Evolutionary conservation across 2,113 vertebrate species (phyloP).

Genomic region (Uropsilus gracilis): DNA sequence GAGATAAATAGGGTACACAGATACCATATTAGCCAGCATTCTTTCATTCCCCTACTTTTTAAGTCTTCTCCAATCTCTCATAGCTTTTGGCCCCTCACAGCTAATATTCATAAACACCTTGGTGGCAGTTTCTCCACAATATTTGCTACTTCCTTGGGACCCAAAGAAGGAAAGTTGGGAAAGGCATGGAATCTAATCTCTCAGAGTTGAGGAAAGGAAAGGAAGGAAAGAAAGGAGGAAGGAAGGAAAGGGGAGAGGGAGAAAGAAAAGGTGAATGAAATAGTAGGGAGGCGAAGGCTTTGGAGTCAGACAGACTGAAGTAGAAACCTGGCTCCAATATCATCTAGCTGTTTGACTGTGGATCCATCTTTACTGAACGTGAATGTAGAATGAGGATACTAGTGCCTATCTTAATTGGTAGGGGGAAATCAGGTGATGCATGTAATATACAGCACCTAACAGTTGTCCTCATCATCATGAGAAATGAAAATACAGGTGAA

Average conservation of each 20-base stretch:
- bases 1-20: background rate
- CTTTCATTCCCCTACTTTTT: background rate
- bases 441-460: too few species aligned
- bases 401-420: too few species aligned
- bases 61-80: background rate
- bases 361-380: background rate
- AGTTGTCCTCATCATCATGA: too few species aligned
- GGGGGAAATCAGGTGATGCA: too few species aligned
- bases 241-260: background rate
- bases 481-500: too few species aligned
- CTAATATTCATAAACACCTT: conserved; percentile 11
- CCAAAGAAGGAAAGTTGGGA: background rate
- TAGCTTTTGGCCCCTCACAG: background rate
- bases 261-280: background rate
- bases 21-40: background rate
- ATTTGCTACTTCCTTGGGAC: background rate
- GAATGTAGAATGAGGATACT: too few species aligned
- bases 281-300: background rate
- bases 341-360: background rate
- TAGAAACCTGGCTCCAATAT: background rate
- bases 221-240: background rate
- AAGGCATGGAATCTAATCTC: conserved; percentile 6
- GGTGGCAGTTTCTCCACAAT: background rate
- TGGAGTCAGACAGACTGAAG: background rate
- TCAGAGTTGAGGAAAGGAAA: background rate